Conservation (phyloP, 2,113 vertebrate genomes). For the Leucosticte australis region DNA sequence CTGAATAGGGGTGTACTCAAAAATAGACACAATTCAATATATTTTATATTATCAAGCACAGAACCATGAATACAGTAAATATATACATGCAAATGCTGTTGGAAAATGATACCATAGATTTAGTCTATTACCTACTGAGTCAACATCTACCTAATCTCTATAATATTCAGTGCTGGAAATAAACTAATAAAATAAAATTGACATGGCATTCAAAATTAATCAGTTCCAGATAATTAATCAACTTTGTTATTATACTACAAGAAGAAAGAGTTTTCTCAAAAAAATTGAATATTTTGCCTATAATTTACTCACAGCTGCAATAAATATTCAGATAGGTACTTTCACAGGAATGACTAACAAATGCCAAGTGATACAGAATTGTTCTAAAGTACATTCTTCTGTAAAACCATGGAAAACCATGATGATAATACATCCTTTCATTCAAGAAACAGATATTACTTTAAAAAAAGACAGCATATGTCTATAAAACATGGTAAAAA, state of each 20-base stretch:
- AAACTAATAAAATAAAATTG: background rate
- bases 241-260: background rate
- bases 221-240: background rate
- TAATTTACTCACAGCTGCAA: background rate
- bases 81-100: background rate
- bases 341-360: background rate
- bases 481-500: background rate
- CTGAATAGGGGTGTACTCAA: background rate
- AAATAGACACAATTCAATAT: background rate
- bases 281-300: background rate
- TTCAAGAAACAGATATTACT: background rate
- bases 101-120: background rate
- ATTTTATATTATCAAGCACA: background rate
- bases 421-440: background rate
- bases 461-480: accelerated
- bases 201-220: background rate
- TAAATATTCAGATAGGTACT: background rate
- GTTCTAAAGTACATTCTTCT: background rate
- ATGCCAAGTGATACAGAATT: background rate
- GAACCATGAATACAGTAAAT: background rate
- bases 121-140: background rate
- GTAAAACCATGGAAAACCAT: background rate
- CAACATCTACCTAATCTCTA: background rate
- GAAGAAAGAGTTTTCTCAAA: background rate
- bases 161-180: background rate